Base-by-base conservation (phyloP, 92 coral and sea anemone genomes). In the Umimayanthus kanabou region DNA sequence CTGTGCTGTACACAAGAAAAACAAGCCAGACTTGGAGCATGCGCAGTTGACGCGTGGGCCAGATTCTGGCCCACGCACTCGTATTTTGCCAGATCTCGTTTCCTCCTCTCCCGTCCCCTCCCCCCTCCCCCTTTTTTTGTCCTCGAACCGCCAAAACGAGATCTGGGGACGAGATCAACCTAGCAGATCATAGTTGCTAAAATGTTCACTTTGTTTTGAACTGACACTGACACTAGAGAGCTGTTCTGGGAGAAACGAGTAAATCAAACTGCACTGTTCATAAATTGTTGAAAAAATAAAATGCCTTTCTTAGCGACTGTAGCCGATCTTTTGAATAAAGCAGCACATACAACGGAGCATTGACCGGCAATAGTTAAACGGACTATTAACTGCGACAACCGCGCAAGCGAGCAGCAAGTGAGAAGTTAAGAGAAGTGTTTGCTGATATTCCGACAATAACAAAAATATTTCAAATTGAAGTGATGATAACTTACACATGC, bases 351-450 rank as follows among this genome's bases (percentile, higher is more conserved):
- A 65, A 65, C 23, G n/a, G 23, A 9, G 71, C 71, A 65, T 65
- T 20, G 71, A 65, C 71, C n/a, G n/a, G n/a, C n/a, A 65, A 65
- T 65, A 65, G 71, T 65, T 65, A 10, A 9, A 65, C 71, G 71
- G 71, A 65, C n/a, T 65, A n/a, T 65, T 13, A 65, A 65, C 71
- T 65, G 71, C 71, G 71, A 65, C 71, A 65, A 65, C 71, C 71
- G 18, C 71, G n/a, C 25, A 65, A 61, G 67, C 67, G n/a, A n/a
- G n/a, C n/a, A n/a, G n/a, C n/a, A n/a, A n/a, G n/a, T n/a, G n/a
- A n/a, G n/a, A n/a, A n/a, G n/a, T n/a, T n/a, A n/a, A n/a, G n/a
- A n/a, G n/a, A n/a, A n/a, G n/a, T n/a, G n/a, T n/a, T n/a, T n/a
- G n/a, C n/a, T n/a, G n/a, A n/a, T n/a, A n/a, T n/a, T n/a, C n/a